Evolutionary conservation across 30 jellyfish, hydroid and myxozoan species (phyloP), one percentile per base, ranked within the genome.

Genomic region (Mastigias papua): DNA sequence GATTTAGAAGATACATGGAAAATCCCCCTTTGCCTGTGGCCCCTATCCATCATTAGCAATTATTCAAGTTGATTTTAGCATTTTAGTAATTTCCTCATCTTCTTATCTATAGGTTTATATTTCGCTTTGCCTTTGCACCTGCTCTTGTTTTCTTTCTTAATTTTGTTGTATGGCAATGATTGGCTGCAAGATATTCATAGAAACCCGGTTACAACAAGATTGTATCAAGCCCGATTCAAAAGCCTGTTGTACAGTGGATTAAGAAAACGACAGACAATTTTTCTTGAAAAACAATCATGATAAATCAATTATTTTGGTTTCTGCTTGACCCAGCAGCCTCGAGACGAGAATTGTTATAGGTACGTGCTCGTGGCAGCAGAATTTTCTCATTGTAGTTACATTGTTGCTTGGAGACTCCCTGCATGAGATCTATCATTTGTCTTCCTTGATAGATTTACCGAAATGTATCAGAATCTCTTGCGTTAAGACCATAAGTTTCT

Each of bases 101-200:
- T 42, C 54, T 42, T 42, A 42, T 42, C 54, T 42, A 8, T 8
- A 42, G 67, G 23, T 63, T 42, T n/a, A 1, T 25, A 27, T 63
- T 42, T 1, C n/a, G 8, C 7, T 8, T 2, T 63, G 42, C 26
- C 7, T 8, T 2, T 63, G 42, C 74, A 63, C 74, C 74, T 63
- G 74, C 74, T 63, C 74, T 27, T 63, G 74, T 63, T 63, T 63
- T 63, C 74, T 25, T 63, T 22, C 33, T 22, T 63, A 25, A 63
- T 63, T 63, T 63, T 25, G 35, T 63, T n/a, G 22, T 23, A 25
- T n/a, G 19, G 3, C 42, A 22, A 25, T 10, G 74, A 27, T n/a
- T 63, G 74, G 20, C 23, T 42, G 8, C 23, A 42, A 1, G 37
- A n/a, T 63, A 26, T 63, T 63, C 23, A 5, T 63, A 63, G 74